Percentiles rank a stretch among this genome's conserved stretches.
Evolutionary conservation across 2,113 vertebrate species (phyloP).

Genomic region (Grammomys surdaster): DNA sequence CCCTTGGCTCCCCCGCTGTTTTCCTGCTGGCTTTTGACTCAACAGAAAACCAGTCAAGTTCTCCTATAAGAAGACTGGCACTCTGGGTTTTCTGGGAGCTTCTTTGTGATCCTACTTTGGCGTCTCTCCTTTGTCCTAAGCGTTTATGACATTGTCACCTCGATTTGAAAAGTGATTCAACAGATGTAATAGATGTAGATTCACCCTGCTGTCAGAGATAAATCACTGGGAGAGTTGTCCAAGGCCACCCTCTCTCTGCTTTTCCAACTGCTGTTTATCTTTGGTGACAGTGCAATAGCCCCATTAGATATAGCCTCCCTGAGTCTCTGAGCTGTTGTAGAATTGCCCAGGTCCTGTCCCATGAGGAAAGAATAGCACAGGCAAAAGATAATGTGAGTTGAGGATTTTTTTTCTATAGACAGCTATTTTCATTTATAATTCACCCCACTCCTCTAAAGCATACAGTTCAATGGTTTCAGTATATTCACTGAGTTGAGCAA

Average conservation of each 20-base stretch:
- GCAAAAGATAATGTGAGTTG: background rate
- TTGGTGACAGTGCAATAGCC: background rate
- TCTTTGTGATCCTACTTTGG: background rate
- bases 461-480: background rate
- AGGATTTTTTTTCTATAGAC: background rate
- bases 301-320: background rate
- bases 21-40: background rate
- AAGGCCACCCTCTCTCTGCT: background rate
- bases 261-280: background rate
- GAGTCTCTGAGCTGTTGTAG: background rate
- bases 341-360: background rate
- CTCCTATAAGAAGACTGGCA: background rate
- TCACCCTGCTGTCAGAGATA: background rate
- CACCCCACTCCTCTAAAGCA: background rate
- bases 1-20: background rate
- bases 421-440: background rate
- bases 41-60: background rate
- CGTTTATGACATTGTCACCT: accelerated
- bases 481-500: background rate
- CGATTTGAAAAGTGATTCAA: background rate
- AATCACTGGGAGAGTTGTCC: background rate
- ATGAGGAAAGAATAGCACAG: background rate
- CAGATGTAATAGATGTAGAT: background rate
- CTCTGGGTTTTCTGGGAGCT: background rate
- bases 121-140: background rate